Base-by-base conservation (phyloP, 1,140 invertebrate genomes). In the Calliphora vicina region DNA sequence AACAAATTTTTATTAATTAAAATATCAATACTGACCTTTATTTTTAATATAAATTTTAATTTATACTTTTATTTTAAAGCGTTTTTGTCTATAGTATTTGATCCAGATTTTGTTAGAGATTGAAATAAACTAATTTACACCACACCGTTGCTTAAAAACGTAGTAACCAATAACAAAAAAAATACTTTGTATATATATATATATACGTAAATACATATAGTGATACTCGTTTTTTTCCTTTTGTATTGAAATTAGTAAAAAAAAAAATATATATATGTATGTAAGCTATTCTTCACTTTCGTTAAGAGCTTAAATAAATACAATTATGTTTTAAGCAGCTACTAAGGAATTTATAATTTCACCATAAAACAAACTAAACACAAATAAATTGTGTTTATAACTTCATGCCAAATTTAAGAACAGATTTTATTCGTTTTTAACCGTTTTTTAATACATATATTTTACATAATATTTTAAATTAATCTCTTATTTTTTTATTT, bases 391-490 rank as follows among this genome's bases (percentile, higher is more conserved):
- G 4, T 43, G 42, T 2, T 10, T 50, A 17, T 0, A 13, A 71
- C n/a, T 71, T n/a, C 35, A 2, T n/a, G n/a, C n/a, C 15, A 73
- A 9, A 26, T 27, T 71, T n/a, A 20, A 23, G 15, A 71, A 15
- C 67, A 23, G 2, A 2, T 23, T 71, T 9, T 71, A 9, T 71
- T 71, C 23, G 10, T 71, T 71, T 71, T 71, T 61, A 17, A 1
- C n/a, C 50, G 17, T 61, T 15, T 29, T n/a, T n/a, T 76, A 76
- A 76, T 42, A 42, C 1, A 20, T 76, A n/a, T n/a, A 26, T 43
- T 78, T 78, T 78, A 78, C 17, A 78, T 78, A 78, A 78, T 78
- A 45, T 78, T 13, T 23, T 45, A 43, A 78, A 42, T 13, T 50
- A 17, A 78, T 78, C 4, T 43, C n/a, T n/a, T n/a, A n/a, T 78